phyloP scores from a whole-genome alignment of 2,797 vertebrate species.

The Alca torda region DNA sequence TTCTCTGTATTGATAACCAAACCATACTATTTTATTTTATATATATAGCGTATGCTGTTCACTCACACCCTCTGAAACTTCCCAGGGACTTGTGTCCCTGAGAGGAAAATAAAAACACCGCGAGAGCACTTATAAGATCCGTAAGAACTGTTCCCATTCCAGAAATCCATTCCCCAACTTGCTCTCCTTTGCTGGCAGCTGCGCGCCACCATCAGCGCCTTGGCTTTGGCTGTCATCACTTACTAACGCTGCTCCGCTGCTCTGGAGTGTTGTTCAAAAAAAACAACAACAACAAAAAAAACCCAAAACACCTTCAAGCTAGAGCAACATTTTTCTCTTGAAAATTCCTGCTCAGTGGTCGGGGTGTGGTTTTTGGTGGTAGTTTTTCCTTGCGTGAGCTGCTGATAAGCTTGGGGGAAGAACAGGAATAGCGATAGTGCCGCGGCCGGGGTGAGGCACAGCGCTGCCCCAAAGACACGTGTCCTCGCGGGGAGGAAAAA shows the following conservation, averaged over 20 bases:
- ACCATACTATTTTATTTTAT: too few relatives aligned
- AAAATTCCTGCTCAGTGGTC: background rate
- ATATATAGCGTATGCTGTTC: background rate
- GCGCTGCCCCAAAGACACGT: background rate
- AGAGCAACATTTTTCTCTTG: background rate
- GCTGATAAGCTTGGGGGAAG: background rate
- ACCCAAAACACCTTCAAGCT: background rate
- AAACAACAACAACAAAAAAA: background rate
- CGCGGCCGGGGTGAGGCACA: background rate
- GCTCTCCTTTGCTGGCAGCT: background rate
- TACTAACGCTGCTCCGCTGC: background rate
- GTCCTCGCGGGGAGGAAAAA: background rate
- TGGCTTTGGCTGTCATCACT: background rate
- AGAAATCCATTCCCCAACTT: accelerated
- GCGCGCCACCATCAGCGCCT: background rate
- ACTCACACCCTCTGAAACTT: background rate
- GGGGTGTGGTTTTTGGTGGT: background rate
- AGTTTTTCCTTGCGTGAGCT: background rate
- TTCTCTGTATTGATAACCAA: background rate
- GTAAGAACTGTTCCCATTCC: background rate
- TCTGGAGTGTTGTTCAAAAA: background rate
- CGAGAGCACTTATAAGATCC: background rate
- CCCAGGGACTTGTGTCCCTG: background rate
- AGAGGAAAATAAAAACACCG: background rate
- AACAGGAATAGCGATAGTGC: background rate